phyloP scores from a whole-genome alignment of 1,140 invertebrate species.

The Drosophila chauvacae region DNA sequence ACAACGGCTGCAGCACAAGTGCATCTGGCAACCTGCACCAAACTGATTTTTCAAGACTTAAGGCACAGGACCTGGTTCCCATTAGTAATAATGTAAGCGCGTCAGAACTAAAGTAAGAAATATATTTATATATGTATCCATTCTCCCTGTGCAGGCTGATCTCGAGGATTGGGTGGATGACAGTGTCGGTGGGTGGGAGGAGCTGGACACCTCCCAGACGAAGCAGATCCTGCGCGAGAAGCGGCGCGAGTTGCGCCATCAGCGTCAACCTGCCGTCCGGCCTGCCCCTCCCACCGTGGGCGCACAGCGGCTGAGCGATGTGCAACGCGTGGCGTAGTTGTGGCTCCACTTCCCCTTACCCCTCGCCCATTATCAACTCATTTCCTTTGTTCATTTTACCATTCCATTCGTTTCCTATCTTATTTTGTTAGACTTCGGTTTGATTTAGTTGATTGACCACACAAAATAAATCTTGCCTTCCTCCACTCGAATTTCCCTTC shows the following conservation, averaged over 20 bases:
- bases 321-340: slow-evolving; percentile 62
- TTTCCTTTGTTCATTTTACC: slow-evolving; percentile 6
- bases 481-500: slow-evolving; percentile 62
- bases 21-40: slow-evolving; percentile 15
- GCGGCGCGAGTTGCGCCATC: slow-evolving; percentile 76
- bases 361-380: slow-evolving; percentile 4
- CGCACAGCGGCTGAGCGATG: slow-evolving; percentile 64
- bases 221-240: slow-evolving; percentile 82
- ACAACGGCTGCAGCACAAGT: slow-evolving; percentile 6
- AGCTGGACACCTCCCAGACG: slow-evolving; percentile 80
- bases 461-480: slow-evolving; percentile 57
- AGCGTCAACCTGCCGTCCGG: slow-evolving; percentile 58
- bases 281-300: slow-evolving; percentile 57
- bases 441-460: slow-evolving; percentile 57
- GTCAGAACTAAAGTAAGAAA: neutral
- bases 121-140: neutral
- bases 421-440: slow-evolving; percentile 46
- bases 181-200: slow-evolving; percentile 80
- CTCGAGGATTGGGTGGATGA: slow-evolving; percentile 84
- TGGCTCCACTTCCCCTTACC: neutral
- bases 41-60: slow-evolving; percentile 77
- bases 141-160: slow-evolving; percentile 62
- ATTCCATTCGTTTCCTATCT: slow-evolving; percentile 4
- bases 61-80: slow-evolving; percentile 75
- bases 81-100: slow-evolving; percentile 70